Evolutionary conservation across 2,113 vertebrate genomes (phyloP).

Genomic region (Thoracochromis brauschi): DNA sequence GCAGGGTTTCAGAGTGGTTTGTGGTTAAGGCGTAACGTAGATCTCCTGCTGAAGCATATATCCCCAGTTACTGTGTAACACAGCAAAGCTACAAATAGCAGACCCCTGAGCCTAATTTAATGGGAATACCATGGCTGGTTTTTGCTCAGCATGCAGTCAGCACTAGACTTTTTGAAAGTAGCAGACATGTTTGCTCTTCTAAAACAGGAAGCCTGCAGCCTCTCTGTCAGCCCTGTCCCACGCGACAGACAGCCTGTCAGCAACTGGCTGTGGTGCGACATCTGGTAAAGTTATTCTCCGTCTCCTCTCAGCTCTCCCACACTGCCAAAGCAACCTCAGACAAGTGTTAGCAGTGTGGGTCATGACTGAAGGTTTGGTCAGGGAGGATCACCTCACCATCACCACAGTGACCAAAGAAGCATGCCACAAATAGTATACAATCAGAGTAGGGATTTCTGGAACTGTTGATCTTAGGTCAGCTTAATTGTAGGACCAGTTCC

Average conservation of each 20-base stretch:
- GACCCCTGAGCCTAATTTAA: background rate
- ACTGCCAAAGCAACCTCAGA: conserved; percentile 5
- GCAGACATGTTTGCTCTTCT: conserved; percentile 32
- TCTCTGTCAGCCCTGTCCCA: conserved; percentile 30
- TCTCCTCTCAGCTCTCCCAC: conserved; percentile 5
- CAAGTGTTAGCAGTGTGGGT: background rate
- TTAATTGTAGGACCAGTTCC: background rate
- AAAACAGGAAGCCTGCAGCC: conserved; percentile 29
- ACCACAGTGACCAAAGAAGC: background rate
- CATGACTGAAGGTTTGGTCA: background rate
- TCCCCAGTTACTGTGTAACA: background rate
- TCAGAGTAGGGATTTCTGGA: background rate
- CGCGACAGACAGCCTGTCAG: conserved; percentile 43
- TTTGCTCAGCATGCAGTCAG: background rate
- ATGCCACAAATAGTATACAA: background rate
- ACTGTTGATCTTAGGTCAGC: background rate
- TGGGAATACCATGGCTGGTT: background rate
- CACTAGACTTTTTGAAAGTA: background rate
- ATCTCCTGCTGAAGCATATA: background rate
- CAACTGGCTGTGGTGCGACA: conserved; percentile 33
- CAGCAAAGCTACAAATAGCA: background rate
- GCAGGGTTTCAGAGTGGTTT: background rate
- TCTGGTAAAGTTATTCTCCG: conserved; percentile 50
- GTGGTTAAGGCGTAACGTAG: background rate
- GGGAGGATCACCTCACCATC: background rate